These are phyloP conservation scores for Archips crataeganus DNA, from an alignment of 2,888 invertebrate species.

Conservation along the genomic window DNA sequence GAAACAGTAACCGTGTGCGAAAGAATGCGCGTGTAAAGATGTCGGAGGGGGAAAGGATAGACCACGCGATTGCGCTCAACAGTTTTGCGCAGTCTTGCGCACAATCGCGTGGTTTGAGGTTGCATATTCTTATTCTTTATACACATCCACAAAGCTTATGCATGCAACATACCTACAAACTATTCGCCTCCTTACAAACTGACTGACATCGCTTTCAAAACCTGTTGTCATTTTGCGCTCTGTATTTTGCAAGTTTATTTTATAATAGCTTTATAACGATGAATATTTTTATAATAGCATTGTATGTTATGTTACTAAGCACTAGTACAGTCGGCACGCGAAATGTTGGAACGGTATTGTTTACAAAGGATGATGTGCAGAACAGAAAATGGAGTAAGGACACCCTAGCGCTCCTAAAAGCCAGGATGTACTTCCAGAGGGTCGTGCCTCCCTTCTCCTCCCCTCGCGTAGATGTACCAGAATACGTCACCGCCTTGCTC, in stretches of 20 bases:
- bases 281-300: conserved; percentile 49
- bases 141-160: not conserved
- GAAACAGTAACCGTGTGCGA: no score
- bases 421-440: conserved; percentile 65
- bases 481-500: conserved; percentile 59
- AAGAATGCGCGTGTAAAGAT: no score
- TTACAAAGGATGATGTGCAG: conserved; percentile 55
- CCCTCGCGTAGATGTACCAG: conserved; percentile 51
- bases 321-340: conserved; percentile 35
- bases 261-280: conserved; percentile 57
- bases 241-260: conserved; percentile 71
- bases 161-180: not conserved
- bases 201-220: conserved; percentile 14
- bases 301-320: conserved; percentile 41
- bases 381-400: conserved; percentile 59
- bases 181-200: not conserved
- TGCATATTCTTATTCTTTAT: no score
- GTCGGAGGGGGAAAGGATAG: no score
- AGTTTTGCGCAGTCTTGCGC: no score
- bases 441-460: conserved; percentile 61
- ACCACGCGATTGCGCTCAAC: no score
- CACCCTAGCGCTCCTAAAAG: conserved; percentile 61
- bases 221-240: conserved; percentile 50
- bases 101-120: no score
- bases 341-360: conserved; percentile 74